phyloP scores from a whole-genome alignment of 2,113 vertebrate genomes.

The Atlantisia rogersi region DNA sequence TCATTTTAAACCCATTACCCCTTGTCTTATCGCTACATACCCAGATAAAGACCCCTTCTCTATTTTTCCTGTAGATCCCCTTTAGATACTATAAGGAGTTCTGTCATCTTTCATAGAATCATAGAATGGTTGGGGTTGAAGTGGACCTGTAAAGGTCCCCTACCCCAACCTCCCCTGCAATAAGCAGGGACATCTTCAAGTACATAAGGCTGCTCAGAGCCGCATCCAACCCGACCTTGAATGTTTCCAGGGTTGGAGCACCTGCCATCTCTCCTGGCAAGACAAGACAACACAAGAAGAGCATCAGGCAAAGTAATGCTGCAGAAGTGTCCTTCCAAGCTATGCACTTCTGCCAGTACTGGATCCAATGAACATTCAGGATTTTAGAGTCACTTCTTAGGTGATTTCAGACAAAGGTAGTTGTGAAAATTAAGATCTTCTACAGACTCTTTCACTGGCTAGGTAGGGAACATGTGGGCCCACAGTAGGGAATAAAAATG shows the following conservation, averaged over 20 bases:
- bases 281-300: not conserved
- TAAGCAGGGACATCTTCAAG: not conserved
- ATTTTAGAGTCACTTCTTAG: not conserved
- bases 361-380: not conserved
- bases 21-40: too few species aligned
- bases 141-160: not conserved
- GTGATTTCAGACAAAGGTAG: not conserved
- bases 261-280: not conserved
- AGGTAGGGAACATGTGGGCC: not conserved
- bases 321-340: not conserved
- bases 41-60: too few species aligned
- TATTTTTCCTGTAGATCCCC: too few species aligned
- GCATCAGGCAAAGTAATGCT: not conserved
- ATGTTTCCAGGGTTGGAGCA: too few species aligned
- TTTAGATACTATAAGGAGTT: too few species aligned
- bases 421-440: not conserved
- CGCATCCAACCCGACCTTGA: not conserved
- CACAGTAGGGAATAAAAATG: not conserved
- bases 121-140: not conserved
- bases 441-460: not conserved
- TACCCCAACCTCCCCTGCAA: not conserved
- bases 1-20: too few species aligned
- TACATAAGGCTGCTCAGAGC: not conserved
- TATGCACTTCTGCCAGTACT: accelerated
- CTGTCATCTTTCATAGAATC: not conserved